Evolutionary conservation across 2,888 invertebrate species (phyloP).

Genomic region (Eristalinus aeneus): DNA sequence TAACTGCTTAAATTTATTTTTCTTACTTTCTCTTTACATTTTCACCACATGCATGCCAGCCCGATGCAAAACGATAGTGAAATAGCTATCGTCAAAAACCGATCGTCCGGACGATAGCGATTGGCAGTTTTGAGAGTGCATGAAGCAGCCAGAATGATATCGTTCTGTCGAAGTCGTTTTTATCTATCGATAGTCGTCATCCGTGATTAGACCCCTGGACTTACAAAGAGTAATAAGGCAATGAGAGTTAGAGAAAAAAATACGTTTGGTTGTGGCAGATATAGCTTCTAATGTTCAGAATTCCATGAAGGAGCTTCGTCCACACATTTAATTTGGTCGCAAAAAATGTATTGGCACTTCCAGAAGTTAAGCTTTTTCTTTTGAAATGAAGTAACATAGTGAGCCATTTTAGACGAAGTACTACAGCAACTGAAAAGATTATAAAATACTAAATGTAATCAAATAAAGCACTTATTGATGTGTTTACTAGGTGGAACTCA

Average conservation of each 20-base stretch:
- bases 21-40: too few relatives aligned
- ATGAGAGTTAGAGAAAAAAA: not conserved
- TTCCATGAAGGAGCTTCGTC: not conserved
- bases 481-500: conserved; percentile 19
- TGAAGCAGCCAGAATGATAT: too few relatives aligned
- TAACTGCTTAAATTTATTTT: too few relatives aligned
- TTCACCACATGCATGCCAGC: too few relatives aligned
- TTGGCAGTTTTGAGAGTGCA: too few relatives aligned
- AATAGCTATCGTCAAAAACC: too few relatives aligned
- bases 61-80: too few relatives aligned
- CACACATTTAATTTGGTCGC: not conserved
- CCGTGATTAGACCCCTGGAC: too few relatives aligned
- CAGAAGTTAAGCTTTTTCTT: not conserved
- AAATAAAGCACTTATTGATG: conserved; percentile 2
- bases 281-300: not conserved
- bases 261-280: conserved; percentile 8
- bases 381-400: not conserved
- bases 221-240: not conserved
- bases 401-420: conserved; percentile 7
- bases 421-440: conserved; percentile 22
- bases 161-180: too few relatives aligned
- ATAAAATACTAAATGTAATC: not conserved
- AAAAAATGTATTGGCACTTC: not conserved
- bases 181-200: too few relatives aligned
- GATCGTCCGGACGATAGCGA: too few relatives aligned